Percentiles rank a stretch among this genome's conserved stretches.
phyloP scores from a whole-genome alignment of 1,140 invertebrate genomes.

The Tetragnatha versicolor region DNA sequence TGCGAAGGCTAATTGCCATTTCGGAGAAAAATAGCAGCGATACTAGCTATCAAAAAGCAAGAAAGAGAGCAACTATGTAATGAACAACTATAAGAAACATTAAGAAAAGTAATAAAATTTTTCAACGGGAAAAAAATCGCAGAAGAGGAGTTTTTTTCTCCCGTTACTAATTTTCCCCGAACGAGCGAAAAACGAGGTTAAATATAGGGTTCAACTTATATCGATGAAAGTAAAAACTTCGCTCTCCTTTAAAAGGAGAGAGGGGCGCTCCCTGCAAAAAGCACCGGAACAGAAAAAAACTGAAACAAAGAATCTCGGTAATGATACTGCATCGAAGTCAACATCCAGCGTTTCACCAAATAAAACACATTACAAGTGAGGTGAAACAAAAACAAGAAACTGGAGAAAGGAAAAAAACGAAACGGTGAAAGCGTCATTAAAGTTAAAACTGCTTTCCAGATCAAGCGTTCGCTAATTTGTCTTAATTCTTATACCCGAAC shows the following conservation, averaged over 20 bases:
- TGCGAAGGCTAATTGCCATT: too few species aligned
- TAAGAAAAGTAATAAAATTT: background rate
- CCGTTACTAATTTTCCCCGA: background rate
- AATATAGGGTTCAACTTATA: slow-evolving; percentile 27
- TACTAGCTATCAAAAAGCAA: background rate
- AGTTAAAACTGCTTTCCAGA: slow-evolving; percentile 48
- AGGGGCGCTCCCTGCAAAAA: background rate
- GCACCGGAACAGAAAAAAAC: background rate
- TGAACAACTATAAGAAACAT: background rate
- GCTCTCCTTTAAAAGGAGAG: background rate
- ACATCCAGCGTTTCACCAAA: background rate
- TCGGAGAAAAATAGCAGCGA: background rate
- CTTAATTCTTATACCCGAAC: slow-evolving; percentile 41
- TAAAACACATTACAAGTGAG: background rate
- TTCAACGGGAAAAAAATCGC: background rate
- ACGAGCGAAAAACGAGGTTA: background rate
- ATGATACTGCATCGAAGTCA: background rate
- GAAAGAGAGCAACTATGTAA: background rate
- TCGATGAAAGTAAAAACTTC: slow-evolving; percentile 30
- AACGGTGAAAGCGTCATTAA: slow-evolving; percentile 40
- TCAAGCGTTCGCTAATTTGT: slow-evolving; percentile 50
- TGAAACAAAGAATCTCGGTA: background rate
- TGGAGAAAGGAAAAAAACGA: slow-evolving; percentile 8
- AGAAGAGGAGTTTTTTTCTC: background rate
- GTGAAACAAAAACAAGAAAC: background rate